phyloP scores from a whole-genome alignment of 1,140 invertebrate species.

The Drosophila biarmipes region DNA sequence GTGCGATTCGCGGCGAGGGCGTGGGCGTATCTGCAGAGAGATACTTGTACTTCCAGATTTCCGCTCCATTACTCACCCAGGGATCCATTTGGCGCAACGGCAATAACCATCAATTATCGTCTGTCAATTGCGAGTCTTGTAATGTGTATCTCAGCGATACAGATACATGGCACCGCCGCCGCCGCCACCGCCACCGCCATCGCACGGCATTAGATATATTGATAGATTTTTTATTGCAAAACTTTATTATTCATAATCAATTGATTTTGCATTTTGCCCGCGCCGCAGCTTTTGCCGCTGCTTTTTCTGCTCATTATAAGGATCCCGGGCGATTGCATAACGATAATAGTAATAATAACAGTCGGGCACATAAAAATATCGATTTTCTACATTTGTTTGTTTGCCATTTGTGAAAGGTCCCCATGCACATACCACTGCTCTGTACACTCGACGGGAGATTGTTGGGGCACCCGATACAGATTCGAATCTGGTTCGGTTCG shows the following conservation, averaged over 20 bases:
- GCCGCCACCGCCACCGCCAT: slow-evolving; percentile 12
- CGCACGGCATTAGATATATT: slow-evolving; percentile 42
- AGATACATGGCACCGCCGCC: slow-evolving; percentile 39
- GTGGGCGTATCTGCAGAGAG: slow-evolving; percentile 17
- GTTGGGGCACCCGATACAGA: slow-evolving; percentile 21
- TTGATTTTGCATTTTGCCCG: slow-evolving; percentile 29
- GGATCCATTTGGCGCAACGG: slow-evolving; percentile 41
- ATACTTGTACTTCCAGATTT: slow-evolving; percentile 44
- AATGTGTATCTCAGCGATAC: slow-evolving; percentile 56
- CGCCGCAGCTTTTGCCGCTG: background rate
- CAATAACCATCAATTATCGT: slow-evolving; percentile 73
- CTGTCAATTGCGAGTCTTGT: slow-evolving; percentile 66
- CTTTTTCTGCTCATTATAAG: slow-evolving; percentile 32
- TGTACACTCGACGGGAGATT: slow-evolving; percentile 34
- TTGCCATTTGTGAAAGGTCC: slow-evolving; percentile 38
- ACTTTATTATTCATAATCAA: slow-evolving; percentile 49
- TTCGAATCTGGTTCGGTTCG: slow-evolving; percentile 20
- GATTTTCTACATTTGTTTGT: slow-evolving; percentile 21
- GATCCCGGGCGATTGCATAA: slow-evolving; percentile 34
- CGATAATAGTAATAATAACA: slow-evolving; percentile 1
- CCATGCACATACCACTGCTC: background rate
- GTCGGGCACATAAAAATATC: slow-evolving; percentile 5
- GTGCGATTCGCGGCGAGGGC: slow-evolving; percentile 21
- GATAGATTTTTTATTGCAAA: slow-evolving; percentile 42
- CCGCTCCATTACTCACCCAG: slow-evolving; percentile 37